A percentile compares a stretch with the other conserved stretches of the same genome.
Conservation (phyloP, 2,888 invertebrate genomes). For the Aphrophora alni region DNA sequence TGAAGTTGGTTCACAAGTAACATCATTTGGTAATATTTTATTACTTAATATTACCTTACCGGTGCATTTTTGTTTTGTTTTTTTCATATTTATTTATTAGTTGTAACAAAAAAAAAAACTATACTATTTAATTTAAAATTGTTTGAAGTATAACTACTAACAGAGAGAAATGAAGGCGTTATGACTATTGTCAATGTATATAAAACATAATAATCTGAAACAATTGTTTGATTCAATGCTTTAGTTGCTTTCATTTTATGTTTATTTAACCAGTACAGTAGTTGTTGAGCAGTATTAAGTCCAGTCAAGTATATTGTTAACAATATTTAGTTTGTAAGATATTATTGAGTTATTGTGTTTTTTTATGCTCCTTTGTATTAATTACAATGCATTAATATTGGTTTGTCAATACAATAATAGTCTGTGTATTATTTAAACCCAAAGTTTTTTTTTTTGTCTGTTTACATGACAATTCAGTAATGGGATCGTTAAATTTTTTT, state of each 20-base stretch:
- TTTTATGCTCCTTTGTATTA: constrained; percentile 9
- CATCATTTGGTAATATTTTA: too few relatives aligned
- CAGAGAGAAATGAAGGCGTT: not conserved
- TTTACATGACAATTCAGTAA: too few relatives aligned
- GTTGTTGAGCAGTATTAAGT: not conserved
- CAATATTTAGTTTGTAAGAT: not conserved
- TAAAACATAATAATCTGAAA: not conserved
- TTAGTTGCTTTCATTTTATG: not conserved
- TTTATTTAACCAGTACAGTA: not conserved
- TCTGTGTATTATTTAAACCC: not conserved
- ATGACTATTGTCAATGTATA: not conserved
- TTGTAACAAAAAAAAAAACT: too few relatives aligned
- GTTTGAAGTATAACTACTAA: not conserved
- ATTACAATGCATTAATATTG: not conserved
- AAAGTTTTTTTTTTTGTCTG: not conserved
- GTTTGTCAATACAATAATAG: not conserved
- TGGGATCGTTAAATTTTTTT: too few relatives aligned
- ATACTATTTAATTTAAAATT: too few relatives aligned
- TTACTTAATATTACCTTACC: too few relatives aligned
- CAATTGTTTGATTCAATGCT: not conserved
- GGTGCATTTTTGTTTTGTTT: too few relatives aligned
- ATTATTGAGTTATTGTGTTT: not conserved
- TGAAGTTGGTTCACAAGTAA: too few relatives aligned
- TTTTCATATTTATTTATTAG: too few relatives aligned
- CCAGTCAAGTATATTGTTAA: not conserved